Percentiles rank a stretch among this genome's conserved stretches.
phyloP scores from a whole-genome alignment of 1,140 invertebrate genomes.

The Dryas iulia region DNA sequence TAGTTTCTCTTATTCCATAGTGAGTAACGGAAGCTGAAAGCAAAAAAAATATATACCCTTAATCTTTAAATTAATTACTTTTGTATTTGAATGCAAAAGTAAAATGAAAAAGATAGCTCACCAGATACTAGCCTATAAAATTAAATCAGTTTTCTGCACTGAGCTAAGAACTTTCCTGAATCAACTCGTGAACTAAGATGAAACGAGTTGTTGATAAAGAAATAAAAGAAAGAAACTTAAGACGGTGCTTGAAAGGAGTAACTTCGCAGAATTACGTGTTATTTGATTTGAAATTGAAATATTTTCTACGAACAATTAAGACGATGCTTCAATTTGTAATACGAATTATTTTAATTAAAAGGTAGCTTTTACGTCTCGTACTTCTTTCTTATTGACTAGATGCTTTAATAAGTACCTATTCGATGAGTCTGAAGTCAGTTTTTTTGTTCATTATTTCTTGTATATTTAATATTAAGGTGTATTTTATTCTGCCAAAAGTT shows the following conservation, averaged over 20 bases:
- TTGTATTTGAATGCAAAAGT: no score
- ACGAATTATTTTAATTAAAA: background rate
- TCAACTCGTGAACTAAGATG: background rate
- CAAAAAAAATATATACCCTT: no score
- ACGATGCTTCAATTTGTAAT: background rate
- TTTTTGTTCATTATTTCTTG: no score
- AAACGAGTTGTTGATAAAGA: background rate
- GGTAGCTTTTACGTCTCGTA: background rate
- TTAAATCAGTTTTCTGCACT: background rate
- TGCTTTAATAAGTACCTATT: background rate
- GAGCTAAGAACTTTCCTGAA: background rate
- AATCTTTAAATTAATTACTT: no score
- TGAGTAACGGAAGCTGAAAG: no score
- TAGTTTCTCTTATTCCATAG: no score
- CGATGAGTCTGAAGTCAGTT: background rate
- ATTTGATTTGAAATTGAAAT: background rate
- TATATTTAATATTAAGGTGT: background rate
- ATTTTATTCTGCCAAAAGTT: no score
- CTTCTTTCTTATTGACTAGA: background rate
- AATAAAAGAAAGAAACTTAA: background rate
- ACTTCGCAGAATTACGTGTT: background rate
- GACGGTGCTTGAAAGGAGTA: background rate
- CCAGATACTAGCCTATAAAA: background rate
- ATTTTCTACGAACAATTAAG: background rate
- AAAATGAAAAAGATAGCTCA: background rate